A percentile compares a stretch with the other conserved stretches of the same genome.
Conservation (phyloP, 2,113 vertebrate genomes). For the Dromaius novaehollandiae region DNA sequence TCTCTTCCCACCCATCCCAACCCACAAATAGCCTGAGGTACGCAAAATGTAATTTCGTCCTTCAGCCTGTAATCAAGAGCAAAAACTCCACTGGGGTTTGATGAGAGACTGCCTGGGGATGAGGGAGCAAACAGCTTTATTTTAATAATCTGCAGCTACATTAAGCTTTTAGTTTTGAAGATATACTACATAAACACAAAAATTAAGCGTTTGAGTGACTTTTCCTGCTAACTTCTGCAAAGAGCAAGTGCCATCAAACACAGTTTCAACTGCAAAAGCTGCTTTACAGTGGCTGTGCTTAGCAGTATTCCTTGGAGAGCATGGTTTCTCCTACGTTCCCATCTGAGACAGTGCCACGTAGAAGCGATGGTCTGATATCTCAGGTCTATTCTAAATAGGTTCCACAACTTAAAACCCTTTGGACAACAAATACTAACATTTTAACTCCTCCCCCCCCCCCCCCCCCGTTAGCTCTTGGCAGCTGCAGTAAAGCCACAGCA, state of each 20-base stretch:
- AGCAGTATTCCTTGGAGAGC: background rate
- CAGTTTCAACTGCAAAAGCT: background rate
- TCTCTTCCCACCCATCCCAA: background rate
- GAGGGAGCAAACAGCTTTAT: background rate
- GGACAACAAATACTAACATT: background rate
- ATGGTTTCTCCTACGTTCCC: background rate
- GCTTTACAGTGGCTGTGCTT: background rate
- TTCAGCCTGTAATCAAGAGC: background rate
- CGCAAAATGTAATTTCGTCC: background rate
- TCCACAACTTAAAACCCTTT: background rate
- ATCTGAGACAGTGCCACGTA: background rate
- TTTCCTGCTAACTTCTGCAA: background rate
- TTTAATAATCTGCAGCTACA: background rate
- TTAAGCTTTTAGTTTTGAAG: background rate
- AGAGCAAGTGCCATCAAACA: background rate
- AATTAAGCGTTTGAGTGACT: background rate
- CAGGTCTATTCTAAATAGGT: background rate
- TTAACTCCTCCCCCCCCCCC: no score
- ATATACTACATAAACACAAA: background rate
- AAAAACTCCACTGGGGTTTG: background rate
- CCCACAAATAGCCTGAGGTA: background rate
- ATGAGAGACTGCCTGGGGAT: background rate
- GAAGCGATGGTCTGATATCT: background rate
- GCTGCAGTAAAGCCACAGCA: background rate
- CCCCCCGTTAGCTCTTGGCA: background rate